A percentile compares a stretch with the other conserved stretches of the same genome.
Conservation (phyloP, 2,797 vertebrate species). For the Rhodeus uyekii region DNA sequence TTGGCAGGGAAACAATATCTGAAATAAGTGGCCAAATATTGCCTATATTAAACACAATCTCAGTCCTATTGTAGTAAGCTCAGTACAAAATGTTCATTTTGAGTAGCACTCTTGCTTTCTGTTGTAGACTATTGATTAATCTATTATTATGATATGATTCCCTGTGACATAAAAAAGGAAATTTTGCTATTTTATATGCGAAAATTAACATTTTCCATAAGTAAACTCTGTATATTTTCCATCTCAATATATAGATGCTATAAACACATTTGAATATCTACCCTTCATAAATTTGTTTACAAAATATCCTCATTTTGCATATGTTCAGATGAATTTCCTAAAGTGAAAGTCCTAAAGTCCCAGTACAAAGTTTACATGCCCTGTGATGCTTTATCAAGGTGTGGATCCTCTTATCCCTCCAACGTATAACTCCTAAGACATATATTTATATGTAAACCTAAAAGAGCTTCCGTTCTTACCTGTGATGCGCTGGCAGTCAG, state of each 20-base stretch:
- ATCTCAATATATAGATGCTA: neutral
- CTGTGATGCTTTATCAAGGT: neutral
- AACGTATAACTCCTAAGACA: neutral
- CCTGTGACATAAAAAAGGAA: neutral
- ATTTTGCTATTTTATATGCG: neutral
- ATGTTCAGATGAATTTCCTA: neutral
- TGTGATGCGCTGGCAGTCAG: constrained; percentile 10
- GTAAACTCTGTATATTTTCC: neutral
- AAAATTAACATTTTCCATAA: neutral
- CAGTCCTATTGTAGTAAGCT: neutral
- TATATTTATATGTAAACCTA: neutral
- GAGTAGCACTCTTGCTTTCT: neutral
- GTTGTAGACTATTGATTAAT: neutral
- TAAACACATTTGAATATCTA: neutral
- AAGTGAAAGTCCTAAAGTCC: neutral
- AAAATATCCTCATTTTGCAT: neutral
- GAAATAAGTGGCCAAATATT: neutral
- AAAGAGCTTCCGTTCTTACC: constrained; percentile 20
- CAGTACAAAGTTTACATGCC: constrained; percentile 23
- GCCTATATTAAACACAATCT: neutral
- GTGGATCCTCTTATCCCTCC: neutral
- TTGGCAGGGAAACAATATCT: neutral
- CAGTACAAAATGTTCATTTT: neutral
- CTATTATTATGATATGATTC: neutral
- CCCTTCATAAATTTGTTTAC: neutral